Conservation (phyloP, 1,140 invertebrate species). For the Antheraea mylitta region DNA sequence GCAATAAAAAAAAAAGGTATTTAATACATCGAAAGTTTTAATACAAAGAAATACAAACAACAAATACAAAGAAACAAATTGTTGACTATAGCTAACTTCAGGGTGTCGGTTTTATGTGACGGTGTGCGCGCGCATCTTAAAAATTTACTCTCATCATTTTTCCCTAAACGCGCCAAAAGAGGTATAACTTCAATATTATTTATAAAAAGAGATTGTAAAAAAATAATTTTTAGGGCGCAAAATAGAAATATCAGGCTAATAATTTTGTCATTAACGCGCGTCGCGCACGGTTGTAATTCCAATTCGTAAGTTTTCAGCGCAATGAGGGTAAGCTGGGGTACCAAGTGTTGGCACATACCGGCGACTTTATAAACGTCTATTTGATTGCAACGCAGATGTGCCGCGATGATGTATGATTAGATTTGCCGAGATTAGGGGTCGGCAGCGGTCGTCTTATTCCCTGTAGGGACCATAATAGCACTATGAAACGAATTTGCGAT, state of each 20-base stretch:
- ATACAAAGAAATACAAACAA: too few species aligned
- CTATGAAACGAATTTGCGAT: neutral
- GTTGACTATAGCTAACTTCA: too few species aligned
- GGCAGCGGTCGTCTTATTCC: conserved; percentile 7
- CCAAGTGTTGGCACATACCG: conserved; percentile 55
- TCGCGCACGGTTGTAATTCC: conserved; percentile 6
- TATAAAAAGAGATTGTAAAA: too few species aligned
- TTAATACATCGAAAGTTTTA: too few species aligned
- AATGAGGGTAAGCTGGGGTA: conserved; percentile 21
- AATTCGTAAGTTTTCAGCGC: conserved; percentile 8
- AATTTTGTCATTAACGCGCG: neutral
- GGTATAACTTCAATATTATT: too few species aligned
- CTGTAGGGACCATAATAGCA: conserved; percentile 1
- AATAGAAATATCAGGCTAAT: neutral
- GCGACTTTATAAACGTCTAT: conserved; percentile 59
- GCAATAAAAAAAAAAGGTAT: too few species aligned
- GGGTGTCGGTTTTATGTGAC: too few species aligned
- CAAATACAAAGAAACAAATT: too few species aligned
- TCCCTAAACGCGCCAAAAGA: too few species aligned
- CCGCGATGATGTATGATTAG: conserved; percentile 60
- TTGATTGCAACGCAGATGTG: conserved; percentile 52
- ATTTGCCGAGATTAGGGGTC: conserved; percentile 58
- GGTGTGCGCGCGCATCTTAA: too few species aligned
- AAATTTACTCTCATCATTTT: too few species aligned
- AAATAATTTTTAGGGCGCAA: too few species aligned